Evolutionary conservation across 2,888 invertebrate genomes (phyloP).

Genomic region (Tholera decimalis): DNA sequence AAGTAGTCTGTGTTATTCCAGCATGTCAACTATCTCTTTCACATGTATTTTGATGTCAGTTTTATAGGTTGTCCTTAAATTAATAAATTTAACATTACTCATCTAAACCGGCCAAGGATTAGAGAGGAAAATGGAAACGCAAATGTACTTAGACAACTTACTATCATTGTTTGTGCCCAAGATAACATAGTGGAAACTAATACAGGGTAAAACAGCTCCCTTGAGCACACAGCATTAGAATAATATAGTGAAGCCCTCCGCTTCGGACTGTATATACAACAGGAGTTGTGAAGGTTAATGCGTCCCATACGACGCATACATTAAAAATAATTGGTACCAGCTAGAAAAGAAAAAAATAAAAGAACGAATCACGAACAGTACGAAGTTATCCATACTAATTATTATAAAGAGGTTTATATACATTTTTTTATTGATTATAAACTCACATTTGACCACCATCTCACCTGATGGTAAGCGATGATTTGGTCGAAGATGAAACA

Average conservation of each 20-base stretch:
- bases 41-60: no score
- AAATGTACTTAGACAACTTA: conserved; percentile 1
- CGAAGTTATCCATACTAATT: no score
- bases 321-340: conserved; percentile 70
- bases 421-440: no score
- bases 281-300: conserved; percentile 65
- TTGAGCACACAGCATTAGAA: conserved; percentile 54
- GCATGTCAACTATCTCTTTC: no score
- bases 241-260: conserved; percentile 57
- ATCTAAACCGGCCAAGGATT: neutral
- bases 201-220: conserved; percentile 58
- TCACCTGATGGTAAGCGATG: no score
- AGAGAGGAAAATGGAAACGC: neutral
- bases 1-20: no score
- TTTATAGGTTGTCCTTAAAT: no score
- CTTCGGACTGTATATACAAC: conserved; percentile 52
- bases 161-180: conserved; percentile 32
- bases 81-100: conserved; percentile 11
- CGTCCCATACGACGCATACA: conserved; percentile 68
- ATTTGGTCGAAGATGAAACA: no score
- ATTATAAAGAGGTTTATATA: no score
- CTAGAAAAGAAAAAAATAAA: conserved; percentile 61
- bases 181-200: conserved; percentile 57
- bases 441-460: no score
- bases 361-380: conserved; percentile 71